Base-by-base conservation (phyloP, 2,888 invertebrate genomes). In the Drosophila atripex region DNA sequence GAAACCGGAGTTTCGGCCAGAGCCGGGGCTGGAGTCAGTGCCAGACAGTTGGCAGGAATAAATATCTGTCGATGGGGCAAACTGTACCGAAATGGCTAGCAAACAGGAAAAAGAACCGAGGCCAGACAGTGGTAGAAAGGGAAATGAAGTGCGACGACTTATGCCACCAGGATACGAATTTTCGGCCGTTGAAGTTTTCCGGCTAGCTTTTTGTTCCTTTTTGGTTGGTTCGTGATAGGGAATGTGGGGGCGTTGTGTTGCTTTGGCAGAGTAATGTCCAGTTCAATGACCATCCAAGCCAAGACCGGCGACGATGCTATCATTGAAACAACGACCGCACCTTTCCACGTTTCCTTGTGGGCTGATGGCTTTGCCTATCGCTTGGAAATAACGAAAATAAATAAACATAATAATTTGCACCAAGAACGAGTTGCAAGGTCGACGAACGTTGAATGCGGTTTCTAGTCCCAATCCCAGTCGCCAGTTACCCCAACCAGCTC, bases 351-450 rank as follows among this genome's bases (percentile, higher is more conserved):
- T 41, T n/a, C n/a, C 14, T 18, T 41, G 50, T 25, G 18, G 60
- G 46, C 9, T 12, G 43, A 12, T 23, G 39, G 11, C 38, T 61
- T 57, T 57, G n/a, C 47, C 60, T 49, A 60, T 60, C 30, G 60
- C 46, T 46, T 14, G 57, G 11, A 30, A 39, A 51, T n/a, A 49
- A 57, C 46, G 12, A 52, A 56, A 57, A 57, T 47, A 54, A 66
- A 51, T 38, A 64, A 45, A 32, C 23, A 39, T 52, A 60, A 46
- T 64, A 64, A 46, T 64, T 45, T 52, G 51, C 55, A 55, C 55
- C 65, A 18, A 18, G 88, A 90, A 90, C 89, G 90, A 90, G 89
- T 89, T 90, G 90, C 90, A 91, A 90, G 90, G 90, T 91, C 90
- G 90, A 90, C 90, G 90, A 90, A 90, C 90, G 89, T 68, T 69